Evolutionary conservation across 1,140 invertebrate species (phyloP).

Genomic region (Platyura marginata): DNA sequence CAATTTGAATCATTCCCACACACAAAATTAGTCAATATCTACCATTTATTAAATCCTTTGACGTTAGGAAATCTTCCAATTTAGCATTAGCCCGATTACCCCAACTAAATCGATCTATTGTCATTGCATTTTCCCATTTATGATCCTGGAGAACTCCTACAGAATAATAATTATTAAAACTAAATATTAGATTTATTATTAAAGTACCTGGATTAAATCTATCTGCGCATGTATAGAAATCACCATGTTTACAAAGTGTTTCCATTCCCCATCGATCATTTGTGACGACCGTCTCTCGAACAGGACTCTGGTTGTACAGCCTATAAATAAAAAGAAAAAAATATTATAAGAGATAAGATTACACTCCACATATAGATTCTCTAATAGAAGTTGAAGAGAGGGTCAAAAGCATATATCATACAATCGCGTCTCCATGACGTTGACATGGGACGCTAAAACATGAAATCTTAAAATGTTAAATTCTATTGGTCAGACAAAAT

Average conservation of each 20-base stretch:
- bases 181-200: not conserved
- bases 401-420: no score
- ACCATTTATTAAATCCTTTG: slow-evolving; percentile 43
- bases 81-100: slow-evolving; percentile 61
- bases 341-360: no score
- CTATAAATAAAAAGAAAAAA: no score
- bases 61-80: slow-evolving; percentile 50
- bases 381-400: no score
- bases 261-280: slow-evolving; percentile 55
- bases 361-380: no score
- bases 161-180: not conserved
- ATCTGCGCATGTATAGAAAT: slow-evolving; percentile 71
- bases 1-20: no score
- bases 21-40: no score
- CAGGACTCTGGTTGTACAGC: slow-evolving; percentile 86
- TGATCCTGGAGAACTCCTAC: slow-evolving; percentile 45
- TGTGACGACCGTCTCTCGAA: slow-evolving; percentile 74
- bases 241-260: slow-evolving; percentile 71
- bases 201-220: slow-evolving; percentile 65
- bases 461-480: no score
- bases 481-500: no score
- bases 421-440: no score
- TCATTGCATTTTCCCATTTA: slow-evolving; percentile 90
- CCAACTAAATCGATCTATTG: slow-evolving; percentile 81
- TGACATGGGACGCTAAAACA: no score